These are phyloP conservation scores for Heliconius hortense DNA, from an alignment of 2,888 invertebrate species.

Conservation along the genomic window DNA sequence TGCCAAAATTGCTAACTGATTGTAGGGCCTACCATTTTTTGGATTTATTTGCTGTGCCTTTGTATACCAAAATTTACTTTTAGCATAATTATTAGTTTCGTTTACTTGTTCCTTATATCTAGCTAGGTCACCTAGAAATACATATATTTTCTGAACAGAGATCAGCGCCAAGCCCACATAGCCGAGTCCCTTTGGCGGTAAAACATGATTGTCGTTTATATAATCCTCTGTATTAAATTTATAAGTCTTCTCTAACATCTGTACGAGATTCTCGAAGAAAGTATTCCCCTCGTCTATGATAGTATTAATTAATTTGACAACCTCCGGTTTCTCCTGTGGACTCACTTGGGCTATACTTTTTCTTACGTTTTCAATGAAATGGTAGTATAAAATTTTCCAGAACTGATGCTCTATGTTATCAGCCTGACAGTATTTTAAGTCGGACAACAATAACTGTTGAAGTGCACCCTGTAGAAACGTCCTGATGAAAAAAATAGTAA, in stretches of 20 bases:
- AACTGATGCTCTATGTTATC: conserved; percentile 94
- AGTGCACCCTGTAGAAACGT: conserved; percentile 86
- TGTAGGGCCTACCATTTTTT: conserved; percentile 96
- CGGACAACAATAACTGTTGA: conserved; percentile 85
- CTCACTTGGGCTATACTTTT: conserved; percentile 84
- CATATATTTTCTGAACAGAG: conserved; percentile 92
- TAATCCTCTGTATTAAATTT: conserved; percentile 86
- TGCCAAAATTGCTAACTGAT: conserved; percentile 95
- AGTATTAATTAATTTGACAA: conserved; percentile 84
- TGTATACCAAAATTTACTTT: conserved; percentile 90
- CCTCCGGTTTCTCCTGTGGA: conserved; percentile 84
- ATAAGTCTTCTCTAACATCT: conserved; percentile 87
- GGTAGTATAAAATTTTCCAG: conserved; percentile 95
- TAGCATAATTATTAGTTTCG: conserved; percentile 90
- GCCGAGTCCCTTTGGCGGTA: conserved; percentile 84
- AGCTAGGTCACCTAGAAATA: conserved; percentile 95
- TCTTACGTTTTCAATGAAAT: conserved; percentile 91
- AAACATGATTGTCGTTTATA: conserved; percentile 81
- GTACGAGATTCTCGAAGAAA: conserved; percentile 89
- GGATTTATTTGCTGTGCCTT: conserved; percentile 97
- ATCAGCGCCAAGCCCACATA: conserved; percentile 89
- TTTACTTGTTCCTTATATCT: conserved; percentile 94
- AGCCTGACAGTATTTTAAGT: conserved; percentile 92
- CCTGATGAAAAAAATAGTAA: conserved; percentile 50
- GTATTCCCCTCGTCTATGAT: conserved; percentile 90